A percentile compares a stretch with the other conserved stretches of the same genome.
phyloP scores from a whole-genome alignment of 2,888 invertebrate species.

The Elysia crispata region DNA sequence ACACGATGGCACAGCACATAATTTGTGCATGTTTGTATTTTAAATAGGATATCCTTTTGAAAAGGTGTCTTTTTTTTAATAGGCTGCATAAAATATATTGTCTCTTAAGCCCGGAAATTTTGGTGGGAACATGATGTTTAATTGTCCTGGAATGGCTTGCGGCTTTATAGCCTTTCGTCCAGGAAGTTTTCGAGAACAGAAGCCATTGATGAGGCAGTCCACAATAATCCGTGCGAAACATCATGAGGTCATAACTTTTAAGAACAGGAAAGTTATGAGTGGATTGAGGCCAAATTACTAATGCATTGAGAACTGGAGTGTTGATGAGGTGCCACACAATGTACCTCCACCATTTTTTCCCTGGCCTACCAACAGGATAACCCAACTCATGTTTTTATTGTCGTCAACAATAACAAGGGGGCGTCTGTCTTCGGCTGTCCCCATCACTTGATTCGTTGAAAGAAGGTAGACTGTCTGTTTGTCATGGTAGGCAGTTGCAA shows the following conservation, averaged over 20 bases:
- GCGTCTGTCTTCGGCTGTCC: no score
- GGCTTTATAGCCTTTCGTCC: not conserved
- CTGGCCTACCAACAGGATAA: constrained; percentile 25
- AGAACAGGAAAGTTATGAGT: not conserved
- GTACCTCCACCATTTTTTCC: constrained; percentile 12
- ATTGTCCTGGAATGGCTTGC: not conserved
- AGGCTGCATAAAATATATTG: not conserved
- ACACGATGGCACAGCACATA: no score
- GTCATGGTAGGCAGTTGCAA: no score
- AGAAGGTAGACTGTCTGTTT: no score
- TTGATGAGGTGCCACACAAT: not conserved
- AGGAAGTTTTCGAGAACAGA: not conserved
- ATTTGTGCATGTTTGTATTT: no score
- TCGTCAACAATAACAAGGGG: no score
- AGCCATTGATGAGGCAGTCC: not conserved
- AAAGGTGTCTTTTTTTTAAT: not conserved
- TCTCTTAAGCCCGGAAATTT: not conserved
- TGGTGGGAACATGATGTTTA: not conserved
- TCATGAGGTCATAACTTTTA: constrained; percentile 15
- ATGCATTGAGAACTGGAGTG: not conserved
- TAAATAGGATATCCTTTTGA: not conserved
- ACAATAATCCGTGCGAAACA: not conserved
- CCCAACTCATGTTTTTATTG: no score
- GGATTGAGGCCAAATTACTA: not conserved
- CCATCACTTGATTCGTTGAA: no score